Evolutionary conservation across 53 echinoderm and acorn worm genomes (phyloP).

Genomic region (Stichopus horrens): DNA sequence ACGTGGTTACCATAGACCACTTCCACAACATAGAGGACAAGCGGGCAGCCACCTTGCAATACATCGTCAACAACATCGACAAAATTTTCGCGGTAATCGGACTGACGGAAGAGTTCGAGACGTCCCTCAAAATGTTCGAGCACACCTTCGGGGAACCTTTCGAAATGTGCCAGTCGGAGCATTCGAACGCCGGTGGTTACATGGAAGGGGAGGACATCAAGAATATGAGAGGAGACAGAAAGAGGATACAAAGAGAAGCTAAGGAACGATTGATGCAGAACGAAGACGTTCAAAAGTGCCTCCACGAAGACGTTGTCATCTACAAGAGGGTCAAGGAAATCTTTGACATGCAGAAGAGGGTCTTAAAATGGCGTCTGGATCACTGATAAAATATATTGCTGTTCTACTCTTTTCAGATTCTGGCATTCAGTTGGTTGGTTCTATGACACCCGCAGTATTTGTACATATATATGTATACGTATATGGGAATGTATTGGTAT

Average conservation of each 20-base stretch:
- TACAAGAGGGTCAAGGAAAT: conserved; percentile 16
- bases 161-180: neutral
- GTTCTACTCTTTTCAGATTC: too few relatives aligned
- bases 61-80: conserved; percentile 17
- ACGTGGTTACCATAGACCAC: conserved; percentile 3
- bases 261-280: conserved; percentile 24
- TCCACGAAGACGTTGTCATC: conserved; percentile 20
- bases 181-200: conserved; percentile 28
- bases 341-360: neutral
- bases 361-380: neutral
- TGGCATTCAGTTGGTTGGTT: too few relatives aligned
- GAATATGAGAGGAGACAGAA: neutral
- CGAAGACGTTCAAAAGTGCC: conserved; percentile 3
- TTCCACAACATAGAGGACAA: neutral
- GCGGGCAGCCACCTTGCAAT: conserved; percentile 9
- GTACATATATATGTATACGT: too few relatives aligned
- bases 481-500: too few relatives aligned
- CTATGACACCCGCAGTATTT: too few relatives aligned
- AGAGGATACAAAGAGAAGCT: neutral
- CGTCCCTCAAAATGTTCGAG: conserved; percentile 21
- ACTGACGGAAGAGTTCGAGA: conserved; percentile 15
- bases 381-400: too few relatives aligned
- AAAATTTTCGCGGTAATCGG: conserved; percentile 42
- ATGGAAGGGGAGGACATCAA: neutral
- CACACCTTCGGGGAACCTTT: conserved; percentile 29